Evolutionary conservation across 2,888 invertebrate genomes (phyloP), one percentile per base, ranked within the genome.

Genomic region (Cephonodes hylas): DNA sequence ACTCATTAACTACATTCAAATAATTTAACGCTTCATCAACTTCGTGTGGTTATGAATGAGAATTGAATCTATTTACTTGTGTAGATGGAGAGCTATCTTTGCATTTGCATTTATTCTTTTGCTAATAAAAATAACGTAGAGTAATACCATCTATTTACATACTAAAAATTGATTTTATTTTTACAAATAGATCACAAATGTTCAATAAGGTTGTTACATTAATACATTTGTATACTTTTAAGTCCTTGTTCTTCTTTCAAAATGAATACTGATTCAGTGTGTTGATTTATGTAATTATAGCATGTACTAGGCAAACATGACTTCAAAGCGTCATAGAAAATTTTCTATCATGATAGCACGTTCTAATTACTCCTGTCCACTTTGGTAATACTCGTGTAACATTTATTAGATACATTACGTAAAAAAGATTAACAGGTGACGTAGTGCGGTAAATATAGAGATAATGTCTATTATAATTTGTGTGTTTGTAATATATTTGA

Each of bases 361-460:
- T 27, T 62, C 63, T 73, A 72, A 71, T 69, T 69, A 60, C 63
- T 67, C 64, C 59, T 59, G 45, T 58, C 59, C 68, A 73, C 66
- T 62, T 6, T n/a, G 25, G 61, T 68, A 65, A 64, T 68, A 62
- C 25, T 72, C 76, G 75, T 77, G 78, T 64, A 61, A 58, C 46
- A 59, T 46, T 58, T 62, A 70, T 78, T 75, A 76, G 74, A 74
- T 64, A 65, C 57, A 63, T 66, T 67, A 59, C 66, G 69, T 63
- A 70, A 66, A 64, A 38, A 38, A 38, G 38, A 38, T 38, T 38
- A 38, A 38, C 38, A n/a, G 3, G 38, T 38, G 38, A 38, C 38
- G 38, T 38, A n/a, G 38, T 38, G 10, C 3, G 10, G 38, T 38
- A 10, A 38, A 38, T 38, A 38, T n/a, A 13, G 3, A 38, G n/a